Conservation (phyloP, 2,888 invertebrate species). For the Tethea ocularis region DNA sequence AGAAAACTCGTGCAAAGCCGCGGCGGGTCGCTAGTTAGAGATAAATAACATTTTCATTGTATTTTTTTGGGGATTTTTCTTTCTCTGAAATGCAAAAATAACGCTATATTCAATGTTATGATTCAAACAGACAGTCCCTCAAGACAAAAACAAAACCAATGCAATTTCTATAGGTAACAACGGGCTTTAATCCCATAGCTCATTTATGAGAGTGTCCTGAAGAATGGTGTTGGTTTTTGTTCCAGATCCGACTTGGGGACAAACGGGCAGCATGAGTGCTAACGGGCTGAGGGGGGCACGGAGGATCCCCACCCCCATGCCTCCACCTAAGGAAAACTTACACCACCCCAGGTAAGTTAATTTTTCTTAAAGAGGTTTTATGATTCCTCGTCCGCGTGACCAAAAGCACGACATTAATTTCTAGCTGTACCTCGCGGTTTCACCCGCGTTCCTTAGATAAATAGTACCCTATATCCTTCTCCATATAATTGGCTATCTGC, state of each 20-base stretch:
- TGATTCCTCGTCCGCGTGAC: not conserved
- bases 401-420: no score
- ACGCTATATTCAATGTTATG: not conserved
- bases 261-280: slow-evolving; percentile 61
- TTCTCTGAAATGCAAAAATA: not conserved
- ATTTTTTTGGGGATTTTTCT: no score
- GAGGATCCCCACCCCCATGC: slow-evolving; percentile 77
- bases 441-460: no score
- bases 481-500: no score
- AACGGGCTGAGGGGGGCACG: slow-evolving; percentile 63
- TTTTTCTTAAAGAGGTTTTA: not conserved
- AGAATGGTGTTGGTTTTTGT: slow-evolving; percentile 36
- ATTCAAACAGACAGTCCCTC: not conserved
- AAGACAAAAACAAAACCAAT: not conserved
- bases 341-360: slow-evolving; percentile 40
- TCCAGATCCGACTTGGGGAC: slow-evolving; percentile 53
- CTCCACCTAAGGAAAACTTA: slow-evolving; percentile 59
- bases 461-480: no score
- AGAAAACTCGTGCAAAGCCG: no score
- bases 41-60: no score
- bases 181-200: slow-evolving; percentile 39
- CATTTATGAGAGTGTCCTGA: slow-evolving; percentile 51
- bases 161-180: slow-evolving; percentile 8
- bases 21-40: no score
- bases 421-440: no score